Evolutionary conservation across 2,113 vertebrate species (phyloP).

Genomic region (Craseonycteris thonglongyai): DNA sequence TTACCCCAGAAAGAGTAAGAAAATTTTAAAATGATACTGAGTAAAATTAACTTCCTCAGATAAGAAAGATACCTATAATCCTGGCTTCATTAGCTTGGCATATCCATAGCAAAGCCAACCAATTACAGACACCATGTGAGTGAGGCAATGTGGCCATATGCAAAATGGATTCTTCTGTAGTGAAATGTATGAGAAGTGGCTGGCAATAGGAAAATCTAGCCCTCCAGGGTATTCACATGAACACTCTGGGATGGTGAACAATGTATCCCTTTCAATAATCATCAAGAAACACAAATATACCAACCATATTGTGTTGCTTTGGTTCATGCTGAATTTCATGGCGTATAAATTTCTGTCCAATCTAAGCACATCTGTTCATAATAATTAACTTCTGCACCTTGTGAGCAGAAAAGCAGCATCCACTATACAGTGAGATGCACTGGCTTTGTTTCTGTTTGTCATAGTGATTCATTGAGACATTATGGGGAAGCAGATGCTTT

Average conservation of each 20-base stretch:
- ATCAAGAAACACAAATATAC: constrained; percentile 41
- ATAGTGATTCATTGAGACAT: constrained; percentile 77
- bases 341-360: constrained; percentile 76
- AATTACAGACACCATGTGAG: not conserved
- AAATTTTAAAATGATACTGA: not conserved
- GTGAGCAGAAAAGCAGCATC: constrained; percentile 74
- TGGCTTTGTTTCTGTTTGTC: constrained; percentile 77
- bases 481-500: constrained; percentile 73
- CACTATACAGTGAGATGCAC: constrained; percentile 68
- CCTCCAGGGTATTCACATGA: not conserved
- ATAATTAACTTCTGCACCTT: constrained; percentile 78
- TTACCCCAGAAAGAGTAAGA: not conserved
- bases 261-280: constrained; percentile 1
- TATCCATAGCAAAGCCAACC: not conserved
- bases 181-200: not conserved
- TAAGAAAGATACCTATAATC: not conserved
- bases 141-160: not conserved
- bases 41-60: not conserved
- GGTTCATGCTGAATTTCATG: constrained; percentile 61
- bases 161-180: not conserved
- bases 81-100: not conserved
- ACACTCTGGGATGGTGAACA: fast-evolving
- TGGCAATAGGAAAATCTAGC: not conserved
- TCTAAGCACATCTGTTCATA: constrained; percentile 79
- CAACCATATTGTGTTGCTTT: constrained; percentile 65